phyloP scores from a whole-genome alignment of 2,888 invertebrate species.

The Acanthosoma haemorrhoidale region DNA sequence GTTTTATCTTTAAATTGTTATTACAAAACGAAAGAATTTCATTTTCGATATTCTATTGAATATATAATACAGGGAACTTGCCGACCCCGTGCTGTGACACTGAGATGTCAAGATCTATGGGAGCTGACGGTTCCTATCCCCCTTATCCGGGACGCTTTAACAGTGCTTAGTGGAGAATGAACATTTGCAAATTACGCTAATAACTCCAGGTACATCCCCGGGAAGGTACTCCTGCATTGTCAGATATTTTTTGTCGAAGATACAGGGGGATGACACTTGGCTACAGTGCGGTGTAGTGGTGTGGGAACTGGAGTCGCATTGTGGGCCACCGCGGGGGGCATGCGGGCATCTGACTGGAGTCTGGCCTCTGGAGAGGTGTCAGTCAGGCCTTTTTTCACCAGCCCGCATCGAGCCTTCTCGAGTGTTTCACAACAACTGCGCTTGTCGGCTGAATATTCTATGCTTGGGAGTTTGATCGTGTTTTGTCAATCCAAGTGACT shows the following conservation, averaged over 20 bases:
- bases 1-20: no score
- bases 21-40: no score
- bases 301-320: conserved; percentile 14
- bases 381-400: background rate
- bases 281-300: background rate
- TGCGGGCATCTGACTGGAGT: background rate
- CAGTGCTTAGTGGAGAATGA: no score
- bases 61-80: no score
- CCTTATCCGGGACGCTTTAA: no score
- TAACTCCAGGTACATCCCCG: background rate
- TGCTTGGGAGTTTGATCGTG: no score
- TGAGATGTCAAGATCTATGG: no score
- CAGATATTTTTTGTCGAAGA: background rate
- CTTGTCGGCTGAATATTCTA: no score
- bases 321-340: background rate
- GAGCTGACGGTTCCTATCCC: no score
- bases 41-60: no score
- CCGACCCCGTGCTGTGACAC: no score
- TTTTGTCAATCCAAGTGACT: no score
- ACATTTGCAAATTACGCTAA: conserved; percentile 7
- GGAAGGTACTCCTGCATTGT: background rate
- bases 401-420: background rate
- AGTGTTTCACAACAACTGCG: conserved; percentile 11
- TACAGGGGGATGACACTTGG: background rate
- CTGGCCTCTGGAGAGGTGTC: background rate